These are phyloP conservation scores for Drosophila percnosoma DNA, from an alignment of 2,888 invertebrate genomes.

Conservation along the genomic window DNA sequence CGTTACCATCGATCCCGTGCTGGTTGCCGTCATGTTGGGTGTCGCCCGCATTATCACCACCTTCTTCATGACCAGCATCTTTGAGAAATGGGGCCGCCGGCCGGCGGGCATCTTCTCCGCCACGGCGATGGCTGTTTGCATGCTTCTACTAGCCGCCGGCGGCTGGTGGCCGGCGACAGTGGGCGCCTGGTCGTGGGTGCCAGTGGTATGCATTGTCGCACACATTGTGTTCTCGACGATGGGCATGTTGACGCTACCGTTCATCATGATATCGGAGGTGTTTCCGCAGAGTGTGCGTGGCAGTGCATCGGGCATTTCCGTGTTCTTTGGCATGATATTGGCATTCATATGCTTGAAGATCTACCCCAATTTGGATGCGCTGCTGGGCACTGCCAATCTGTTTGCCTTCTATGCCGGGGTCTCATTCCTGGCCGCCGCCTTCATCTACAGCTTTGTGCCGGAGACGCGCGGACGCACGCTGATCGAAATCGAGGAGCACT, in stretches of 20 bases:
- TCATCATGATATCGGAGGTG: constrained; percentile 91
- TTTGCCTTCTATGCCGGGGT: constrained; percentile 88
- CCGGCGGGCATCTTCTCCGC: constrained; percentile 89
- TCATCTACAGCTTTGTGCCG: constrained; percentile 88
- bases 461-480: constrained; percentile 90
- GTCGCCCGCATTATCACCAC: constrained; percentile 88
- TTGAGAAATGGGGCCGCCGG: constrained; percentile 88
- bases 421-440: constrained; percentile 87
- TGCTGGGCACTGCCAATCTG: constrained; percentile 87
- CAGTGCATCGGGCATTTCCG: constrained; percentile 88
- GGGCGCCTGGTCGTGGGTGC: constrained; percentile 71
- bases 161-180: constrained; percentile 84
- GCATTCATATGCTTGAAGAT: constrained; percentile 89
- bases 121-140: constrained; percentile 87
- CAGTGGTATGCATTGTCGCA: constrained; percentile 80
- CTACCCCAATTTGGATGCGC: constrained; percentile 87
- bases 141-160: constrained; percentile 86
- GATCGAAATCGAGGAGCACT: constrained; percentile 88
- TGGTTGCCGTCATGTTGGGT: constrained; percentile 89
- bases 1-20: constrained; percentile 87
- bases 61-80: constrained; percentile 87
- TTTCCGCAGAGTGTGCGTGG: constrained; percentile 88
- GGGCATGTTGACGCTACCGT: constrained; percentile 88
- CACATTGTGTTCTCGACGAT: constrained; percentile 86
- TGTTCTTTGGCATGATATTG: constrained; percentile 87